Evolutionary conservation across 2,113 vertebrate species (phyloP).

Genomic region (Fregata magnificens): DNA sequence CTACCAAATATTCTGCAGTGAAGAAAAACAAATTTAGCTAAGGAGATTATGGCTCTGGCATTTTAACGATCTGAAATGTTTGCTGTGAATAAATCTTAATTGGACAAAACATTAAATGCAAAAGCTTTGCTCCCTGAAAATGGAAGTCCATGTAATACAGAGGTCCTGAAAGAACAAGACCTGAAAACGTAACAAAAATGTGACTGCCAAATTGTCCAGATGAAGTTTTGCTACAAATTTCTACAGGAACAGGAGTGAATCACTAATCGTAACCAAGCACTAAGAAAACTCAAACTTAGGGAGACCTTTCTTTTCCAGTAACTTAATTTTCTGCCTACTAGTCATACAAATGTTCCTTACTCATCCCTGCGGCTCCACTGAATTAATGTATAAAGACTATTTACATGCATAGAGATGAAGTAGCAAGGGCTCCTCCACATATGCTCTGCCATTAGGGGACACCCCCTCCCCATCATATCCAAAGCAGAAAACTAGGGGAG

Average conservation of each 20-base stretch:
- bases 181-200: background rate
- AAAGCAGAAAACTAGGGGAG: background rate
- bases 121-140: background rate
- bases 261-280: background rate
- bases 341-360: background rate
- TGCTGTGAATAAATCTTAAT: background rate
- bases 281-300: background rate
- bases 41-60: background rate
- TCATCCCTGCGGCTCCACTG: background rate
- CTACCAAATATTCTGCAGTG: background rate
- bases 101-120: background rate
- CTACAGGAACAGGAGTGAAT: background rate
- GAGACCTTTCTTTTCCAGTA: background rate
- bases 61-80: background rate
- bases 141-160: background rate
- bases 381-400: background rate
- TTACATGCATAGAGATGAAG: background rate
- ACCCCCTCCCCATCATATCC: too few relatives aligned
- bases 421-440: background rate
- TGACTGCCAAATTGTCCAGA: background rate
- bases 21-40: conserved; percentile 48
- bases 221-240: background rate
- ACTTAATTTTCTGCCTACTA: background rate
- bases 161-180: background rate
- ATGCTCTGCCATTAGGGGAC: background rate